A percentile compares a stretch with the other conserved stretches of the same genome.
Evolutionary conservation across 2,888 invertebrate species (phyloP).

Genomic region (Synergus gifuensis): DNA sequence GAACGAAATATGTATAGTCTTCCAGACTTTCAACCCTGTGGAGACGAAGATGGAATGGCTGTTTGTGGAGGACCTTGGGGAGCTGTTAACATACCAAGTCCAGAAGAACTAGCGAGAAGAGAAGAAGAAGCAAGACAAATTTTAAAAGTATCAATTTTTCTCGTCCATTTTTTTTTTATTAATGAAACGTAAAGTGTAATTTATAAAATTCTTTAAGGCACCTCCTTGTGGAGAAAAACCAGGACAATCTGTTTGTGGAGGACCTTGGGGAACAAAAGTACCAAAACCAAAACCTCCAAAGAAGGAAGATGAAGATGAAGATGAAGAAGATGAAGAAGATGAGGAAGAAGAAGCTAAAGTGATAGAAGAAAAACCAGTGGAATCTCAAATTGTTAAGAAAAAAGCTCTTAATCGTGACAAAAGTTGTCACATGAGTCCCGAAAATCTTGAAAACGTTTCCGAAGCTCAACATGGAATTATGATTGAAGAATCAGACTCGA

Average conservation of each 20-base stretch:
- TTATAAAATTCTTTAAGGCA: constrained; percentile 55
- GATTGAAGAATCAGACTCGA: constrained; percentile 47
- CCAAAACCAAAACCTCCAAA: constrained; percentile 51
- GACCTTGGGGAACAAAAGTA: too few species aligned
- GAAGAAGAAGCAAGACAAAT: constrained; percentile 56
- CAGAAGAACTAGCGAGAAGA: constrained; percentile 58
- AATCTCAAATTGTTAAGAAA: neutral
- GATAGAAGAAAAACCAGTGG: constrained; percentile 5
- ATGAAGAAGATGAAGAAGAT: constrained; percentile 48
- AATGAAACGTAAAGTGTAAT: constrained; percentile 47
- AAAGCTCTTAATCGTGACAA: constrained; percentile 50
- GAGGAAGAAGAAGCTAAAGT: constrained; percentile 40
- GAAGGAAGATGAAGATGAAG: constrained; percentile 55
- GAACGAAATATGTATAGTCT: constrained; percentile 62
- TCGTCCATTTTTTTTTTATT: too few species aligned
- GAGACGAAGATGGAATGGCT: constrained; percentile 63
- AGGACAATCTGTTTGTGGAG: too few species aligned
- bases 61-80: constrained; percentile 65
- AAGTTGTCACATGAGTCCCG: constrained; percentile 53
- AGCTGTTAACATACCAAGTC: constrained; percentile 56
- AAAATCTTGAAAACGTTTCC: constrained; percentile 4
- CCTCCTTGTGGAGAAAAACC: constrained; percentile 61
- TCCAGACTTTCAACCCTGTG: constrained; percentile 62
- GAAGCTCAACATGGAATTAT: constrained; percentile 10
- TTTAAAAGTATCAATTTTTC: constrained; percentile 42